phyloP scores from a whole-genome alignment of 2,113 vertebrate genomes.

The Leptosomus discolor region DNA sequence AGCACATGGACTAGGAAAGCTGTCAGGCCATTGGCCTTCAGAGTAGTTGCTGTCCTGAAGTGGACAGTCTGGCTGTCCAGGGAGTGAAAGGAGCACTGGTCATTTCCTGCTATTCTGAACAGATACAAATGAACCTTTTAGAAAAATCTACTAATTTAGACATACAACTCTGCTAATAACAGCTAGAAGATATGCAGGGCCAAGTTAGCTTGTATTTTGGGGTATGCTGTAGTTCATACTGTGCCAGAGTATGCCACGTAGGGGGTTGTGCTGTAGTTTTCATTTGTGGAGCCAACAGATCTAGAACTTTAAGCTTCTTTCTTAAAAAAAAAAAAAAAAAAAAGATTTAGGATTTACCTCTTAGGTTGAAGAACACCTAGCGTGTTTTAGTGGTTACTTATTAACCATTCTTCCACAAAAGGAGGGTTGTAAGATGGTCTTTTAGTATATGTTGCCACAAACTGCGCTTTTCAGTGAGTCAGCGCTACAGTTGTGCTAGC shows the following conservation, averaged over 20 bases:
- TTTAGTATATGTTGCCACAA: neutral
- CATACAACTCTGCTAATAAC: neutral
- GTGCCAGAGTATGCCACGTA: too few relatives aligned
- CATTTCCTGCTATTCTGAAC: neutral
- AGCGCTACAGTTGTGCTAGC: neutral
- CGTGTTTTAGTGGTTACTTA: neutral
- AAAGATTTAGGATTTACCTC: neutral
- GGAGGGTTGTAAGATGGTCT: neutral
- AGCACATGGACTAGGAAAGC: neutral
- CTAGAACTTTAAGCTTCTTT: neutral
- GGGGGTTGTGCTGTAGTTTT: neutral
- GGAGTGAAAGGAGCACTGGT: neutral
- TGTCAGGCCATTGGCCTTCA: neutral
- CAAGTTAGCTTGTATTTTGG: neutral
- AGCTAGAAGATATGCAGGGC: neutral
- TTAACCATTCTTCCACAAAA: neutral
- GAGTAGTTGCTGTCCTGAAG: neutral
- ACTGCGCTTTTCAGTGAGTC: fast-evolving
- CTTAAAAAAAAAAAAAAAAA: too few relatives aligned
- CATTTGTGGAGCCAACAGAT: neutral
- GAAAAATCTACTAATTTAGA: neutral
- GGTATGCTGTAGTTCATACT: neutral
- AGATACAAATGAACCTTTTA: neutral
- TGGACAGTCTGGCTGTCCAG: neutral
- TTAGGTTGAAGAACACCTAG: neutral